phyloP scores from a whole-genome alignment of 2,797 vertebrate species.

The Allobates femoralis region DNA sequence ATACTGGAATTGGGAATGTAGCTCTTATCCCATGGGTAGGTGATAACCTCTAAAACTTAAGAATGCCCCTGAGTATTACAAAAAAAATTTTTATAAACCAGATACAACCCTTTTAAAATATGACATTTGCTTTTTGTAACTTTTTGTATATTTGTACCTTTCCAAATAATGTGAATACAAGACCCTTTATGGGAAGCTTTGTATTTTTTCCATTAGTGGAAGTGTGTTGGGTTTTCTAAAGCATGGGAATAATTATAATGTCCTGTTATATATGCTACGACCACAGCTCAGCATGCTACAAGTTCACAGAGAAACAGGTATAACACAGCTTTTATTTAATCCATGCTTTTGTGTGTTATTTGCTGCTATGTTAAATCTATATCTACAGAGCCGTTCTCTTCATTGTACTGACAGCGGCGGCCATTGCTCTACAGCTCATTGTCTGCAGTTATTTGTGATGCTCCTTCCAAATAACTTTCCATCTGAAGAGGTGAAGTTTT shows the following conservation, averaged over 20 bases:
- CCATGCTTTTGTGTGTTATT: not conserved
- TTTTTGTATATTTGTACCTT: not conserved
- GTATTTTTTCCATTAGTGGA: not conserved
- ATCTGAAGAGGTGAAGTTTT: constrained; percentile 39
- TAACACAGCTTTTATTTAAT: not conserved
- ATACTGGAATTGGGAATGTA: too few species aligned
- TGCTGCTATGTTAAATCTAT: constrained; percentile 3
- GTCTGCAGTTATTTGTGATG: constrained; percentile 19
- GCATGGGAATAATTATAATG: not conserved
- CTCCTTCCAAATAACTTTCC: constrained; percentile 58
- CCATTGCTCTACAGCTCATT: not conserved
- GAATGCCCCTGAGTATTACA: too few species aligned
- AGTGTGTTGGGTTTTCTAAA: not conserved
- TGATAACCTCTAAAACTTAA: too few species aligned
- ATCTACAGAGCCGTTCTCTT: not conserved
- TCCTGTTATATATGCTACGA: not conserved
- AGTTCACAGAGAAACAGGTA: not conserved
- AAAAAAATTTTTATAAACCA: too few species aligned
- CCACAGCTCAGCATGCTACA: not conserved
- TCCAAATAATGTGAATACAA: not conserved
- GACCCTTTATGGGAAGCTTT: not conserved
- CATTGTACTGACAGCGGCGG: not conserved
- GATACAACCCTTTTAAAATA: not conserved
- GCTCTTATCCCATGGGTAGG: too few species aligned
- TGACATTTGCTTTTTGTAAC: not conserved